These are phyloP conservation scores for Chelidonichthys spinosus DNA, from an alignment of 2,797 vertebrate genomes.

Conservation along the genomic window DNA sequence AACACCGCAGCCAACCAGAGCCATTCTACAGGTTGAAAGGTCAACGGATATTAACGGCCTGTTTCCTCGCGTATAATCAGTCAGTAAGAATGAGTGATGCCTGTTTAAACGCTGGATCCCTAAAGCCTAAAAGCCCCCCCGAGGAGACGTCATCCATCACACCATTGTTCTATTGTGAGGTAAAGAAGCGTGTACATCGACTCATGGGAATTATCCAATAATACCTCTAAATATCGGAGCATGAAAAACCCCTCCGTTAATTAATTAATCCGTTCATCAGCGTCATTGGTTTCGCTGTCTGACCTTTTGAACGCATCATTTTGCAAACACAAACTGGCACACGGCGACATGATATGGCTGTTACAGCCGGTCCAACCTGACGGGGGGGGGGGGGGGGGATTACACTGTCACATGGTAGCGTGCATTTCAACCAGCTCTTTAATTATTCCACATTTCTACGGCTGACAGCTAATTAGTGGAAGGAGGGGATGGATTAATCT, in stretches of 20 bases:
- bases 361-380: slow-evolving; percentile 35
- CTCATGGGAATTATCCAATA: slow-evolving; percentile 13
- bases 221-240: slow-evolving; percentile 6
- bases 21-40: slow-evolving; percentile 23
- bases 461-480: slow-evolving; percentile 64
- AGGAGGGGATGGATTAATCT: slow-evolving; percentile 44
- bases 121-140: neutral
- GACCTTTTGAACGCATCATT: slow-evolving; percentile 5
- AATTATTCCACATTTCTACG: slow-evolving; percentile 51
- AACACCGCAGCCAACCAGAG: neutral
- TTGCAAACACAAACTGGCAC: slow-evolving; percentile 12
- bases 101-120: slow-evolving; percentile 36
- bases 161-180: slow-evolving; percentile 12
- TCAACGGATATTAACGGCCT: slow-evolving; percentile 31
- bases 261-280: slow-evolving; percentile 4
- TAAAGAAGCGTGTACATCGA: neutral
- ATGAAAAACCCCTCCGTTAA: neutral
- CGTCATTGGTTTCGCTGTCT: slow-evolving; percentile 3
- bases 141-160: slow-evolving; percentile 13
- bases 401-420: slow-evolving; percentile 39
- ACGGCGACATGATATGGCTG: slow-evolving; percentile 29
- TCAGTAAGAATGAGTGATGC: slow-evolving; percentile 45
- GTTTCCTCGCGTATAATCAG: slow-evolving; percentile 32
- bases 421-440: slow-evolving; percentile 52
- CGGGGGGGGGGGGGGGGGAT: slow-evolving; percentile 1